phyloP scores from a whole-genome alignment of 2,888 invertebrate genomes.

The Lasioglossum zephyrum region DNA sequence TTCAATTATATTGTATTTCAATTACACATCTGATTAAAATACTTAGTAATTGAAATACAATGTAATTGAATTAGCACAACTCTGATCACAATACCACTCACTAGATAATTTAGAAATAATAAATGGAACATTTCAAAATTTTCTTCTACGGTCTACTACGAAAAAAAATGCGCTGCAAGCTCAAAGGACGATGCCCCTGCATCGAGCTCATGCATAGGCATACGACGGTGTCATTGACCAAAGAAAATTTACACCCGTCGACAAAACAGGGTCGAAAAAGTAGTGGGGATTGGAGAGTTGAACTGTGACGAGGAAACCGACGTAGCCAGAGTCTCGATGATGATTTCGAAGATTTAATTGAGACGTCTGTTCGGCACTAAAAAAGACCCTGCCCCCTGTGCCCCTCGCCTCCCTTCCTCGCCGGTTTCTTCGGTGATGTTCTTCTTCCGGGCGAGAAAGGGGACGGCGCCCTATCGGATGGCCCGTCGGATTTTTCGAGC shows the following conservation, averaged over 20 bases:
- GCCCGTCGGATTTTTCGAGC: constrained; percentile 61
- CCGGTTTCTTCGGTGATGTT: constrained; percentile 13
- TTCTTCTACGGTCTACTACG: not conserved
- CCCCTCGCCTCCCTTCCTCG: not conserved
- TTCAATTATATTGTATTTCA: too few species aligned
- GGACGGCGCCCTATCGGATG: constrained; percentile 31
- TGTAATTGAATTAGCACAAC: too few species aligned
- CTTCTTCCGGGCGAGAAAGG: constrained; percentile 38
- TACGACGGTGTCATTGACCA: constrained; percentile 51
- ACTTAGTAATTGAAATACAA: too few species aligned
- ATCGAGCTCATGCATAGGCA: constrained; percentile 22
- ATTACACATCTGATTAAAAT: too few species aligned
- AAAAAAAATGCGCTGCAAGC: not conserved
- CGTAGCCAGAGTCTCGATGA: constrained; percentile 47
- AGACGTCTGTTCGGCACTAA: constrained; percentile 76
- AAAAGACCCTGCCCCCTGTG: constrained; percentile 47
- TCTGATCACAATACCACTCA: too few species aligned
- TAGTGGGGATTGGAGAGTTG: not conserved
- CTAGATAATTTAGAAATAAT: too few species aligned
- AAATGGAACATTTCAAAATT: not conserved
- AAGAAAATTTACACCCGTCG: constrained; percentile 66
- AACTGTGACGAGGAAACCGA: constrained; percentile 42
- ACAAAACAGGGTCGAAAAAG: constrained; percentile 32
- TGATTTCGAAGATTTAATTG: constrained; percentile 78
- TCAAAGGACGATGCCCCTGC: not conserved